Evolutionary conservation across 30 jellyfish, hydroid and myxozoan species (phyloP).

Genomic region (Turritopsis rubra): DNA sequence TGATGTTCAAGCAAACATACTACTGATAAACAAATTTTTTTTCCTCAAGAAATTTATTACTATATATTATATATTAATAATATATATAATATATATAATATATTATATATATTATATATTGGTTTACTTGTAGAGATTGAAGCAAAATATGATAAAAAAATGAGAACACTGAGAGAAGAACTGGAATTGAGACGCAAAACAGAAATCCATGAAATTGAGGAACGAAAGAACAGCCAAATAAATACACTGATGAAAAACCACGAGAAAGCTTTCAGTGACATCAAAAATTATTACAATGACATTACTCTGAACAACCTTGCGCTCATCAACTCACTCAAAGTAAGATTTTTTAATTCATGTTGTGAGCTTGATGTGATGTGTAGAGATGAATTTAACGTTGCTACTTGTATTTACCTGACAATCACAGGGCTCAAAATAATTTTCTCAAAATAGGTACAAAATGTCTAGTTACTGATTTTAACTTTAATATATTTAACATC

Average conservation of each 20-base stretch:
- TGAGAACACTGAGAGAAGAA: slow-evolving; percentile 87
- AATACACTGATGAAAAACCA: slow-evolving; percentile 95
- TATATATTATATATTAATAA: no score
- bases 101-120: no score
- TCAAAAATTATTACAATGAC: slow-evolving; percentile 90
- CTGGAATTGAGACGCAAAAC: slow-evolving; percentile 90
- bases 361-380: neutral
- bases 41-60: neutral
- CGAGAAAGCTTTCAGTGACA: slow-evolving; percentile 96
- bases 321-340: slow-evolving; percentile 92
- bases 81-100: no score
- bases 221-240: slow-evolving; percentile 89
- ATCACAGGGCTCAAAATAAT: no score
- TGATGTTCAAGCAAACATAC: neutral
- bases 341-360: neutral
- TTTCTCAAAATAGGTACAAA: no score
- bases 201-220: slow-evolving; percentile 97
- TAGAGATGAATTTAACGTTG: no score
- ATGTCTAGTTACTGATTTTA: no score
- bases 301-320: slow-evolving; percentile 93
- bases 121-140: slow-evolving; percentile 56
- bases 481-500: no score
- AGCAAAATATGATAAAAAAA: slow-evolving; percentile 81
- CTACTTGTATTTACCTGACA: no score
- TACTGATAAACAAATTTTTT: neutral